Percentiles rank a stretch among this genome's conserved stretches.
Evolutionary conservation across 2,888 invertebrate species (phyloP).

Genomic region (Athalia rosae): DNA sequence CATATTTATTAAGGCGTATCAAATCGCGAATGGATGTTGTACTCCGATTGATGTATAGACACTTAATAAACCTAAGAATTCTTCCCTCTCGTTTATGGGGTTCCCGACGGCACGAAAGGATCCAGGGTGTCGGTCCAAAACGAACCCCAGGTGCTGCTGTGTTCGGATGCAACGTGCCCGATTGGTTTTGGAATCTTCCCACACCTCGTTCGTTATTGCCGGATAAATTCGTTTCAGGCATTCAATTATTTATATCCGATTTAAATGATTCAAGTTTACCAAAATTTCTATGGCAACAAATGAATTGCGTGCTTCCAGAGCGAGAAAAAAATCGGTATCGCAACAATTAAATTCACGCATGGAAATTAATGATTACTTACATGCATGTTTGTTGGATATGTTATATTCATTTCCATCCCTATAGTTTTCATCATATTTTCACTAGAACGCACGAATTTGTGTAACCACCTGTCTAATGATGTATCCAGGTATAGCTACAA

Average conservation of each 20-base stretch:
- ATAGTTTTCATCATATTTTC: background rate
- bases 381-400: too few relatives aligned
- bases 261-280: background rate
- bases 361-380: too few relatives aligned
- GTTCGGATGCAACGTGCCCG: constrained; percentile 29
- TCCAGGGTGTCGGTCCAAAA: constrained; percentile 19
- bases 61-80: constrained; percentile 52
- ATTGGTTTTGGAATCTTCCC: constrained; percentile 12
- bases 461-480: constrained; percentile 68
- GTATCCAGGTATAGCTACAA: constrained; percentile 8
- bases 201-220: background rate
- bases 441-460: background rate
- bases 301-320: too few relatives aligned
- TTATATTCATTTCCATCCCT: too few relatives aligned
- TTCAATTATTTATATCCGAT: background rate
- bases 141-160: constrained; percentile 21
- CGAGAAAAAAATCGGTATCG: too few relatives aligned
- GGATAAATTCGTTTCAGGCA: background rate
- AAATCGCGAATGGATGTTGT: constrained; percentile 28
- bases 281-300: too few relatives aligned
- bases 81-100: constrained; percentile 1
- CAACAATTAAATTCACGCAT: too few relatives aligned
- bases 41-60: constrained; percentile 64
- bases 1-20: constrained; percentile 27
- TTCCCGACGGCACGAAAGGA: constrained; percentile 24